Conservation (phyloP, 2,888 invertebrate species). For the Drosophila colorata region DNA sequence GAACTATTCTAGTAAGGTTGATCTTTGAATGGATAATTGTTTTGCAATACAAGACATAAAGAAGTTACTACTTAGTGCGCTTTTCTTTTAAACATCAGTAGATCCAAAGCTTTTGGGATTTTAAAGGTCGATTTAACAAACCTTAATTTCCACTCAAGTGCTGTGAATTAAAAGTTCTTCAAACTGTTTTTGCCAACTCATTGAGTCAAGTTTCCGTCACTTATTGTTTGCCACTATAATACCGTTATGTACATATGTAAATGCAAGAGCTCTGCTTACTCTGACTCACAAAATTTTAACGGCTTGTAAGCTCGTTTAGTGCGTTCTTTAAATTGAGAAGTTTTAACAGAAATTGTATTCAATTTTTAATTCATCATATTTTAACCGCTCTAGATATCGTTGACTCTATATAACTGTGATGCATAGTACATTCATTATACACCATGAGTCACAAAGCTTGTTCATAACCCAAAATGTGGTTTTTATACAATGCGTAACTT, state of each 20-base stretch:
- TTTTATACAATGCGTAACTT: slow-evolving; percentile 52
- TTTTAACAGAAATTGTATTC: background rate
- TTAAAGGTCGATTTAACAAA: slow-evolving; percentile 15
- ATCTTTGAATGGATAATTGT: background rate
- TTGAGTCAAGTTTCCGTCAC: slow-evolving; percentile 38
- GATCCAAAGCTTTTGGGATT: too few species aligned
- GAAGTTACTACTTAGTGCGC: too few species aligned
- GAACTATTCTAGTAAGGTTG: background rate
- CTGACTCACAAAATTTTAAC: slow-evolving; percentile 36
- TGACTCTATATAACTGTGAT: background rate
- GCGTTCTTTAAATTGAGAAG: background rate
- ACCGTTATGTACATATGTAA: slow-evolving; percentile 45
- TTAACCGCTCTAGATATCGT: background rate
- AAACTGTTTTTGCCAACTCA: slow-evolving; percentile 31
- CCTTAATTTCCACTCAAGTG: slow-evolving; percentile 18
- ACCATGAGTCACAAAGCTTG: slow-evolving; percentile 34
- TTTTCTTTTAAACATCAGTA: too few species aligned
- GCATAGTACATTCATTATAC: background rate
- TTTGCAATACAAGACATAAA: too few species aligned
- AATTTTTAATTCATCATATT: background rate
- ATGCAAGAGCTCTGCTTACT: slow-evolving; percentile 5
- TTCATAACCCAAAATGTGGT: slow-evolving; percentile 13
- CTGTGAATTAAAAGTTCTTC: slow-evolving; percentile 31
- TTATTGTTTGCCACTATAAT: slow-evolving; percentile 29
- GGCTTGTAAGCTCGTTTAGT: slow-evolving; percentile 1